phyloP scores from a whole-genome alignment of 2,797 vertebrate genomes.

The Sebastes vulpes region DNA sequence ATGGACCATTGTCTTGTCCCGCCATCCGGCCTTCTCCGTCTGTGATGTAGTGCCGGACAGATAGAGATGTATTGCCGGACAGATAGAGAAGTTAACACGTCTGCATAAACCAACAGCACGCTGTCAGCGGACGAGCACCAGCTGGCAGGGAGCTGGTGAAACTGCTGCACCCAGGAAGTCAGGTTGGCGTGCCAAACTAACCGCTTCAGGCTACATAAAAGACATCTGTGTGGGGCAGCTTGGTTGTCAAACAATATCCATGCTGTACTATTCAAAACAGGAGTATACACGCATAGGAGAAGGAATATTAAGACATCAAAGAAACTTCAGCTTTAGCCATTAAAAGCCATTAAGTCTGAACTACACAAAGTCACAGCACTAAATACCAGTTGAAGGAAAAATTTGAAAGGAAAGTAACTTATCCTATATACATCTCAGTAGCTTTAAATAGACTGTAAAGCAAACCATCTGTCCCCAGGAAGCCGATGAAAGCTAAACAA shows the following conservation, averaged over 20 bases:
- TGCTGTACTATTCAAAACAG: neutral
- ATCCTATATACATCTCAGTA: slow-evolving; percentile 22
- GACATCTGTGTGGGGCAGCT: slow-evolving; percentile 11
- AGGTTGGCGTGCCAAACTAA: slow-evolving; percentile 23
- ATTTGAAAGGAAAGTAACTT: slow-evolving; percentile 2
- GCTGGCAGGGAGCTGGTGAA: slow-evolving; percentile 15
- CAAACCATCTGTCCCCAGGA: slow-evolving; percentile 46
- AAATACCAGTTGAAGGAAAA: neutral
- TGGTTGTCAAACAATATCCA: neutral
- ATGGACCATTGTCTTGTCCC: neutral
- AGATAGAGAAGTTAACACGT: slow-evolving; percentile 15
- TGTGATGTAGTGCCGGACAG: neutral
- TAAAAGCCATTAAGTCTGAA: neutral
- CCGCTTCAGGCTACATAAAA: slow-evolving; percentile 45
- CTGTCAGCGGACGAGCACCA: slow-evolving; percentile 26
- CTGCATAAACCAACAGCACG: slow-evolving; percentile 24
- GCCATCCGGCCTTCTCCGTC: neutral
- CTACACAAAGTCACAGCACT: neutral
- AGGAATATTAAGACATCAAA: slow-evolving; percentile 1
- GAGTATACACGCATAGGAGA: neutral
- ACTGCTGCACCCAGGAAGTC: slow-evolving; percentile 25
- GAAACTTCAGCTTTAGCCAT: neutral
- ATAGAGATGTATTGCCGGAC: neutral
- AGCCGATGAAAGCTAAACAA: slow-evolving; percentile 46
- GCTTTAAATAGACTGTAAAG: slow-evolving; percentile 57